Conservation (phyloP, 2,888 invertebrate species). For the Panzeria rudis region DNA sequence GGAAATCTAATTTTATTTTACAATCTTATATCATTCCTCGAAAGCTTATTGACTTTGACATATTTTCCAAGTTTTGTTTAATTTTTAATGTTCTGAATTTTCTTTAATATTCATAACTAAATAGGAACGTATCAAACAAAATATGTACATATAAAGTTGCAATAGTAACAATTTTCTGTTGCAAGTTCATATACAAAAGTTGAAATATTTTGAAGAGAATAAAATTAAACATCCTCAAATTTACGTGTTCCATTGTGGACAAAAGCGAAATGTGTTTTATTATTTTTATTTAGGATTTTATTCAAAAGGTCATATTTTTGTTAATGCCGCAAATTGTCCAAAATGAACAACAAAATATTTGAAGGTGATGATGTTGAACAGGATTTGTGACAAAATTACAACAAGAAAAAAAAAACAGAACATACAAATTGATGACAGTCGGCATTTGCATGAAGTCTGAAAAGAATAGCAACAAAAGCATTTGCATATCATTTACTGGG, state of each 20-base stretch:
- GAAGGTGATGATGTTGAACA: slow-evolving; percentile 45
- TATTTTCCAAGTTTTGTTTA: too few species aligned
- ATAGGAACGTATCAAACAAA: too few species aligned
- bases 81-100: too few species aligned
- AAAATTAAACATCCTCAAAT: slow-evolving; percentile 30
- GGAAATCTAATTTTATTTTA: too few species aligned
- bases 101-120: too few species aligned
- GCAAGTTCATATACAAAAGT: too few species aligned
- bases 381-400: slow-evolving; percentile 20
- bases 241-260: slow-evolving; percentile 22
- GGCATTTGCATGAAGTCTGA: slow-evolving; percentile 24
- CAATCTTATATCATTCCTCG: too few species aligned
- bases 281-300: slow-evolving; percentile 53
- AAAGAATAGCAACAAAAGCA: not conserved
- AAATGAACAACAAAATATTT: slow-evolving; percentile 15
- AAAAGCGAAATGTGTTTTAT: slow-evolving; percentile 13
- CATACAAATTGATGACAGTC: slow-evolving; percentile 40
- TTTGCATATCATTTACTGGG: not conserved
- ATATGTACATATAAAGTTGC: too few species aligned
- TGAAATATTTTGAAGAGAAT: not conserved
- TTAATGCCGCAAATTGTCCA: not conserved
- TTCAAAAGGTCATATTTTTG: slow-evolving; percentile 40
- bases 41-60: too few species aligned
- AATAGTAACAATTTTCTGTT: too few species aligned
- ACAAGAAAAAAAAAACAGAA: not conserved